Percentiles rank a stretch among this genome's conserved stretches.
Conservation (phyloP, 1,140 invertebrate genomes). For the Panagrolaimus sp. region DNA sequence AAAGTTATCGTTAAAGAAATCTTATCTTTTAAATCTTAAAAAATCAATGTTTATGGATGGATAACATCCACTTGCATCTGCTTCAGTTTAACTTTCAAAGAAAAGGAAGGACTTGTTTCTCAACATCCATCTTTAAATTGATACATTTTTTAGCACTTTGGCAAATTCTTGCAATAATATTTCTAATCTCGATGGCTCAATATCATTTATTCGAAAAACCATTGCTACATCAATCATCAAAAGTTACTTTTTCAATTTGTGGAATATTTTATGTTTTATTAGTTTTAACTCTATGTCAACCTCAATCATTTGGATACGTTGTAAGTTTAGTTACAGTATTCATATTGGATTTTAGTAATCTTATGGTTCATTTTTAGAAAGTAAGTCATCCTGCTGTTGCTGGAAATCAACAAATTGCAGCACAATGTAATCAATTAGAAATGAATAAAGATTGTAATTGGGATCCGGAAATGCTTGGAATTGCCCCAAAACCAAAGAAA, state of each 20-base stretch:
- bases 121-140: too few relatives aligned
- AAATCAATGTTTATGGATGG: too few relatives aligned
- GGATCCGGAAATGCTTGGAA: slow-evolving; percentile 3
- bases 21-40: too few relatives aligned
- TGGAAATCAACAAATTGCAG: not conserved
- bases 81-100: too few relatives aligned
- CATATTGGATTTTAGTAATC: too few relatives aligned
- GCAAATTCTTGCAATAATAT: not conserved
- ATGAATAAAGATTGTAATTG: not conserved
- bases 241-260: not conserved
- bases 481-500: not conserved
- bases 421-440: not conserved
- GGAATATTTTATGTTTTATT: not conserved
- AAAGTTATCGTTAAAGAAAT: not conserved
- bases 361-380: too few relatives aligned
- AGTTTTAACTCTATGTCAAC: not conserved
- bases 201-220: slow-evolving; percentile 8
- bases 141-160: not conserved
- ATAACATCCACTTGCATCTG: too few relatives aligned
- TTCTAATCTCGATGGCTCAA: not conserved
- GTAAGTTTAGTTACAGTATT: too few relatives aligned
- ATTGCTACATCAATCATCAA: not conserved
- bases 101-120: not conserved
- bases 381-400: not conserved
- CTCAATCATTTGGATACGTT: not conserved